Evolutionary conservation across 2,888 invertebrate genomes (phyloP), one percentile per base, ranked within the genome.

Genomic region (Phlogophora meticulosa): DNA sequence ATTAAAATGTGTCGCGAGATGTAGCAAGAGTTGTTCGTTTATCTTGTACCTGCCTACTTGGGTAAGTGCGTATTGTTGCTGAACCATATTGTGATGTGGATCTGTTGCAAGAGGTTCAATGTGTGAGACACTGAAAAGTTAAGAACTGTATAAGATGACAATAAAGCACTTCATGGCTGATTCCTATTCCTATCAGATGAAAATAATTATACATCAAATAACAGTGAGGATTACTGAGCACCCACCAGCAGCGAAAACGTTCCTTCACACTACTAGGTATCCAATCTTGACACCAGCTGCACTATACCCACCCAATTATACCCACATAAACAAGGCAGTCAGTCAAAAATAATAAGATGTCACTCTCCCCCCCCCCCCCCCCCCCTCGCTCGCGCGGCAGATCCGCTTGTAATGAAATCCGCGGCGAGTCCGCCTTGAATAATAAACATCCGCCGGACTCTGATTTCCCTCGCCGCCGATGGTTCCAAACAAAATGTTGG

Each of bases 381-480:
- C 73, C 65, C 71, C 55, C 60, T 56, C 62, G 65, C 72, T 2
- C 66, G n/a, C 64, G 77, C 51, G 52, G 73, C 69, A 67, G 72
- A 65, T 67, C 72, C 76, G 72, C 72, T 69, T 53, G 78, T 87
- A 88, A 89, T 89, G 87, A 85, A 87, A 85, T 85, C 81, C 82
- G 83, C 84, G 83, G 83, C 75, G 77, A 74, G 67, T 76, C 66
- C 77, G 73, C 80, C 85, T 89, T 92, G 92, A 91, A 92, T 92
- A 91, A 92, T 91, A 91, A 90, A 87, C 84, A 81, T 78, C 76
- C 77, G 69, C 65, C 56, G 82, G 85, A 78, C 85, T 79, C 82
- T 91, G 92, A 92, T 92, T 92, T 92, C 92, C 92, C 92, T 79
- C 78, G 91, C 82, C 87, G 86, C 76, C 89, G 80, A 88, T 88